Conservation (phyloP, 1,140 invertebrate genomes). For the Drosophila subpulchrella region DNA sequence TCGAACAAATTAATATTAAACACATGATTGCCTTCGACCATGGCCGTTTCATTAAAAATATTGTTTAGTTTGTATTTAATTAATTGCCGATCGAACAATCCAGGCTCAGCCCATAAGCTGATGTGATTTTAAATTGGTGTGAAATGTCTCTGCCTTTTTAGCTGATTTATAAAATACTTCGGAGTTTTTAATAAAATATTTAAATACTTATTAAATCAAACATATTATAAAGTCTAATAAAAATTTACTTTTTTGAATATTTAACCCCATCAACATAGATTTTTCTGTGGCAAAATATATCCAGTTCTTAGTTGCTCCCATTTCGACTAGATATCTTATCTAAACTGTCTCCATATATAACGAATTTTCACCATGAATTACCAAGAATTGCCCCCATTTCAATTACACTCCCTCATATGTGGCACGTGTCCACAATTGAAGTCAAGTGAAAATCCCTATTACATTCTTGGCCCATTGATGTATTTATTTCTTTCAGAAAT, state of each 20-base stretch:
- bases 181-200: neutral
- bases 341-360: conserved; percentile 5
- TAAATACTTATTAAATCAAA: neutral
- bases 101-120: conserved; percentile 50
- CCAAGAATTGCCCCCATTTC: conserved; percentile 9
- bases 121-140: conserved; percentile 22
- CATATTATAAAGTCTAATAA: too few relatives aligned
- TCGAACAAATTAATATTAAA: conserved; percentile 82
- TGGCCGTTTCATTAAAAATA: conserved; percentile 79
- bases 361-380: conserved; percentile 4
- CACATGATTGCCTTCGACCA: conserved; percentile 81
- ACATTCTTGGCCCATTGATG: conserved; percentile 33
- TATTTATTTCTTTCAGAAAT: conserved; percentile 65
- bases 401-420: conserved; percentile 43
- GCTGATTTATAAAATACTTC: neutral
- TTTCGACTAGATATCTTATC: neutral
- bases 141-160: neutral
- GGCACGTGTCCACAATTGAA: conserved; percentile 68
- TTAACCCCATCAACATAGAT: too few relatives aligned
- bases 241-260: too few relatives aligned
- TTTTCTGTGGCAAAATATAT: too few relatives aligned
- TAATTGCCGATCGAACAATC: conserved; percentile 64
- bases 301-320: neutral
- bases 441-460: conserved; percentile 63
- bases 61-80: conserved; percentile 82